Percentiles rank a stretch among this genome's conserved stretches.
Conservation (phyloP, 2,888 invertebrate species). For the Vesta saturnalis region DNA sequence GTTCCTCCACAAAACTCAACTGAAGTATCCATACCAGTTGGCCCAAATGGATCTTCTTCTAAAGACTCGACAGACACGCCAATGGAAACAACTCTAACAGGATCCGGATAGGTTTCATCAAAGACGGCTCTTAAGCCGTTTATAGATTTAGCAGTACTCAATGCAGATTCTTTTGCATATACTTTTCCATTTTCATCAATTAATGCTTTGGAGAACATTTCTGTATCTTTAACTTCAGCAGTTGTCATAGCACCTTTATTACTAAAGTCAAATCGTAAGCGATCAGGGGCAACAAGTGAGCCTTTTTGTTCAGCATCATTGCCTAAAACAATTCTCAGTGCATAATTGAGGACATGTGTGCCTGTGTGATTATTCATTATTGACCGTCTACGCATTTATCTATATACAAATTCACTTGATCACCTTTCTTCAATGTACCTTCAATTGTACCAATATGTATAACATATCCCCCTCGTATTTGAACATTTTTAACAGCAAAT, state of each 20-base stretch:
- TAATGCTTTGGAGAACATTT: conserved; percentile 80
- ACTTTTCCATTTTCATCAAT: conserved; percentile 80
- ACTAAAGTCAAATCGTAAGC: conserved; percentile 96
- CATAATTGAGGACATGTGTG: conserved; percentile 96
- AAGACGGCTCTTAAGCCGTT: conserved; percentile 96
- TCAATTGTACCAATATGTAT: conserved; percentile 92
- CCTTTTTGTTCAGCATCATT: conserved; percentile 95
- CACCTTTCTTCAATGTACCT: conserved; percentile 85
- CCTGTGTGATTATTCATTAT: conserved; percentile 99
- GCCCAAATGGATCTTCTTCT: conserved; percentile 84
- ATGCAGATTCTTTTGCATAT: conserved; percentile 85
- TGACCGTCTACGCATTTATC: conserved; percentile 85
- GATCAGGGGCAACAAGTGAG: conserved; percentile 96
- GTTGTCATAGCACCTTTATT: conserved; percentile 91
- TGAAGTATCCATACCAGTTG: conserved; percentile 84
- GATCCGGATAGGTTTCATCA: conserved; percentile 98
- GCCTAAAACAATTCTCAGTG: conserved; percentile 88
- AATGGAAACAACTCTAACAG: conserved; percentile 91
- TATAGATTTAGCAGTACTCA: conserved; percentile 89
- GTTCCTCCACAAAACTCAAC: conserved; percentile 99
- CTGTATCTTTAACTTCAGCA: conserved; percentile 87
- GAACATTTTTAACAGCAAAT: conserved; percentile 91
- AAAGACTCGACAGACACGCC: conserved; percentile 91
- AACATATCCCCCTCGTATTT: conserved; percentile 95
- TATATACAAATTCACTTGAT: conserved; percentile 81